Percentiles rank a stretch among this genome's conserved stretches.
These are phyloP conservation scores for Cygnus atratus DNA, from an alignment of 2,113 vertebrate genomes.

Conservation along the genomic window DNA sequence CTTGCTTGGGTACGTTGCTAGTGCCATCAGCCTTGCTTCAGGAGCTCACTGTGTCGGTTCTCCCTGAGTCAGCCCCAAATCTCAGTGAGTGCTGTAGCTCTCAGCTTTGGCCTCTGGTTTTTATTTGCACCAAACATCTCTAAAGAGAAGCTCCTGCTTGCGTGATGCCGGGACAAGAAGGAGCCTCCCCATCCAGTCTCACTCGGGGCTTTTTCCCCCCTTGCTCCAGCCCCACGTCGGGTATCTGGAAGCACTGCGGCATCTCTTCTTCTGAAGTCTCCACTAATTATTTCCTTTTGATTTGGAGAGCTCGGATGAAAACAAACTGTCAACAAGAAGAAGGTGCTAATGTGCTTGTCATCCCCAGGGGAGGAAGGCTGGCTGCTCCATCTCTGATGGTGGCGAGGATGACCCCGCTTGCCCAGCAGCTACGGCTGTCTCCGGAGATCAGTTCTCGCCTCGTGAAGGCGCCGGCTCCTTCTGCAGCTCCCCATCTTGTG, in stretches of 20 bases:
- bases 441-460: not conserved
- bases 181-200: not conserved
- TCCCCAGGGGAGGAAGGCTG: not conserved
- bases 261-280: not conserved
- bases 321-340: slow-evolving; percentile 39
- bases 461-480: fast-evolving
- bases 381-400: fast-evolving
- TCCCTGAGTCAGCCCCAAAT: fast-evolving
- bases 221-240: not conserved
- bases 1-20: not conserved
- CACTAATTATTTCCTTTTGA: too few relatives aligned
- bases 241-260: fast-evolving
- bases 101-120: not conserved
- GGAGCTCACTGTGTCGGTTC: not conserved
- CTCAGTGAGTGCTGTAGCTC: fast-evolving
- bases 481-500: not conserved
- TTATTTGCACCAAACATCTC: not conserved
- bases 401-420: fast-evolving
- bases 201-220: not conserved
- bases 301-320: not conserved
- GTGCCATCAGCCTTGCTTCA: not conserved
- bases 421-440: not conserved
- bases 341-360: slow-evolving; percentile 53
- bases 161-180: not conserved
- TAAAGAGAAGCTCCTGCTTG: not conserved